Evolutionary conservation across 2,888 invertebrate genomes (phyloP).

Genomic region (Noctua fimbriata): DNA sequence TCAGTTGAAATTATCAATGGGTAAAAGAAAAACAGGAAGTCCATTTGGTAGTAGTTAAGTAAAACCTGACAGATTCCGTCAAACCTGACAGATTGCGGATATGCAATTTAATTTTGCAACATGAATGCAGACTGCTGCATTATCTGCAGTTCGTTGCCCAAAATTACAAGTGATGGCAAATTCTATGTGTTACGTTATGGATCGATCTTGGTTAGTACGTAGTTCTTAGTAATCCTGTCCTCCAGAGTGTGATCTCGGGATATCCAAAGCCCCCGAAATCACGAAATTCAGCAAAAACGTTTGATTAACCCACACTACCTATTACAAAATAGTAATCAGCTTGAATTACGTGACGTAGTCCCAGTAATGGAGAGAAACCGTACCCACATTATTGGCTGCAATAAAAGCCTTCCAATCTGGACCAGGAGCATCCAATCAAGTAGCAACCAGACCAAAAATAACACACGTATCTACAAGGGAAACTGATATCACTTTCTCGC

Average conservation of each 20-base stretch:
- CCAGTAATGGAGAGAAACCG: slow-evolving; percentile 15
- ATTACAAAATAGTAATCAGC: slow-evolving; percentile 7
- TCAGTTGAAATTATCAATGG: neutral
- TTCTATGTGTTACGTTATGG: neutral
- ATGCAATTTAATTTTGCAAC: no score
- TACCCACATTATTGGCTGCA: slow-evolving; percentile 22
- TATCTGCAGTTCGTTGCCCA: neutral
- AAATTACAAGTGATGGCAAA: neutral
- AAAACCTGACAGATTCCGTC: neutral
- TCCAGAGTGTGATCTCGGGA: neutral
- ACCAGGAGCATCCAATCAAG: slow-evolving; percentile 44
- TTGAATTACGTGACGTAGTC: neutral
- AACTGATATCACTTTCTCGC: slow-evolving; percentile 85
- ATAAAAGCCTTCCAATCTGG: slow-evolving; percentile 46
- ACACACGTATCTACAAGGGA: slow-evolving; percentile 58
- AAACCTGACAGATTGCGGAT: neutral
- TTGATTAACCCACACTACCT: neutral
- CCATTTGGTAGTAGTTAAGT: neutral
- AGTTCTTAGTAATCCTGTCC: neutral
- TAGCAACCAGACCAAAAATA: slow-evolving; percentile 51
- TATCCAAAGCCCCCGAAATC: neutral
- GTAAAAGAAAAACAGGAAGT: neutral
- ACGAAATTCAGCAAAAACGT: neutral
- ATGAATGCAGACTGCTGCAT: no score
- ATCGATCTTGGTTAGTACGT: neutral